Base-by-base conservation (phyloP, 2,113 vertebrate species). In the Rhinopithecus roxellana region DNA sequence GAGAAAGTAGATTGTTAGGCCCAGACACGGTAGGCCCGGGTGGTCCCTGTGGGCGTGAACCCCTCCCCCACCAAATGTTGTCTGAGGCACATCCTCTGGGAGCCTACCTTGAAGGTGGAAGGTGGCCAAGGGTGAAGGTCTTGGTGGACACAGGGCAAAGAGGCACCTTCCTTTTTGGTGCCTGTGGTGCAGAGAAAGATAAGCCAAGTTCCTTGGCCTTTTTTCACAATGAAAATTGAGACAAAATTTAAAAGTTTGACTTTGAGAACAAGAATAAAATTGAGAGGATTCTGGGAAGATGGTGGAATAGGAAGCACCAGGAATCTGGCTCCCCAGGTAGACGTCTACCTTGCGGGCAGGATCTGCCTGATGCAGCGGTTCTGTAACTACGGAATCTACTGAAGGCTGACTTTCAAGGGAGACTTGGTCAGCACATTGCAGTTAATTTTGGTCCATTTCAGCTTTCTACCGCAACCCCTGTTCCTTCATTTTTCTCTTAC, bases 1-100 rank as follows among this genome's bases (percentile, higher is more conserved):
- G 55, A 32, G 69, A n/a, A 43, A 25, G 30, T 13, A 12, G 52
- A 84, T 22, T n/a, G 48, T 72, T 25, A 48, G 97, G 96, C 95
- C 72, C 57, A 80, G 80, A 55, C 70, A 82, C 52, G 23, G 90
- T 12, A 80, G 40, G 93, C 75, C 77, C 0, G 17, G 45, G 43
- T 20, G 4, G 75, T 50, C 75, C 75, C 75, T 18, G 13, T 32
- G 45, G 45, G 72, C 22, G 1, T 9, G 23, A 6, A 22, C 5
- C 35, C 11, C 52, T 5, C 9, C n/a, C 2, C 18, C 35, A 43
- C 10, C 59, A 22, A 67, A 35, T 13, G 17, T 6, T 27, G 23
- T 43, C 57, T 20, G 57, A 57, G 27, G 38, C 38, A 43, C 70
- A 20, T 25, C 52, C 52, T 23, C n/a, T 20, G 11, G 78, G 32